Evolutionary conservation across 2,113 vertebrate species (phyloP).

Genomic region (Pelecanoides urinatrix): DNA sequence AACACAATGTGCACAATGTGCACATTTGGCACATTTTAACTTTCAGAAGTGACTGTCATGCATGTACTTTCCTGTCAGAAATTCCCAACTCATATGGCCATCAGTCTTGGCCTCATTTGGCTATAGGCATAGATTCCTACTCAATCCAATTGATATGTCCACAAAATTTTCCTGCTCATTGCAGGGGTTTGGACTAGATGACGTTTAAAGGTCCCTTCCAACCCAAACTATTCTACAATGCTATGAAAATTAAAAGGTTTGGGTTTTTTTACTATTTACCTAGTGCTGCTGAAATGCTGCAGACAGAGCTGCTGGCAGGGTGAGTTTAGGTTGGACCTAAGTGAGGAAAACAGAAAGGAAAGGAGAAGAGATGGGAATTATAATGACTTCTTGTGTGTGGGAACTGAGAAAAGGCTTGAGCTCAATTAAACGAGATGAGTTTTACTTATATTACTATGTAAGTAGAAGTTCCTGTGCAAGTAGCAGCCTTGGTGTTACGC

Average conservation of each 20-base stretch:
- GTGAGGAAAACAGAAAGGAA: neutral
- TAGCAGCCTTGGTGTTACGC: neutral
- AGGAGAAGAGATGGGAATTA: neutral
- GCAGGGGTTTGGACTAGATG: neutral
- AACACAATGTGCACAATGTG: no score
- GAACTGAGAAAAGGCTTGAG: neutral
- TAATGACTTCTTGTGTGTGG: neutral
- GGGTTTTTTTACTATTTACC: neutral
- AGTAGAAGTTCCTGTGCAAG: neutral
- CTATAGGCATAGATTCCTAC: neutral
- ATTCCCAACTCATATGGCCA: neutral
- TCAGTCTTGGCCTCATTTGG: neutral
- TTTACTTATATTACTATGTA: neutral
- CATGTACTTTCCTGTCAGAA: neutral
- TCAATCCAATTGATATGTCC: rapidly evolving
- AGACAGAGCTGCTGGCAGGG: neutral
- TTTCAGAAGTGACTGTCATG: neutral
- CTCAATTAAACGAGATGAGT: neutral
- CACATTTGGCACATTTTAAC: neutral
- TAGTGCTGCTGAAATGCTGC: neutral
- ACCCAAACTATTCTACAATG: neutral
- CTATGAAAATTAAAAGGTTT: neutral
- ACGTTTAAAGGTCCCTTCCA: neutral
- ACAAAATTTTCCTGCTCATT: neutral
- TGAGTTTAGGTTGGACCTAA: neutral